These are phyloP conservation scores for Xylophagus ater DNA, from an alignment of 2,888 invertebrate genomes.

Conservation along the genomic window DNA sequence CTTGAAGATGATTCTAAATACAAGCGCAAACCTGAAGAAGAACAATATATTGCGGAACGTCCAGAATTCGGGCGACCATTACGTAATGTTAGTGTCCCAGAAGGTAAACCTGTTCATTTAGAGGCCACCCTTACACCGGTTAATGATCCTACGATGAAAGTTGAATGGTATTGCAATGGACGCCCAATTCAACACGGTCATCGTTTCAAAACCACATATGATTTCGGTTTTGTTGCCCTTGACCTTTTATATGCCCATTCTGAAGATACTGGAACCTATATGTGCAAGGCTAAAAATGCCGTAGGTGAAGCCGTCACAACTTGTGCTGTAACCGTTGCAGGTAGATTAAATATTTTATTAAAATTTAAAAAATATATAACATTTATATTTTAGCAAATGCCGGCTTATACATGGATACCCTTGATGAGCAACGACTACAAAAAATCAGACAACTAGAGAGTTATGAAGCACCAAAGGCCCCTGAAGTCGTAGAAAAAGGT, in stretches of 20 bases:
- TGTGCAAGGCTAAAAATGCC: slow-evolving; percentile 90
- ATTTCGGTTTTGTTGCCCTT: slow-evolving; percentile 94
- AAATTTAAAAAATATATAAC: slow-evolving; percentile 1
- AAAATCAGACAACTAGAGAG: slow-evolving; percentile 80
- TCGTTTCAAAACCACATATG: slow-evolving; percentile 90
- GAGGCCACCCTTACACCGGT: slow-evolving; percentile 94
- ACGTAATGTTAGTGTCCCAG: slow-evolving; percentile 73
- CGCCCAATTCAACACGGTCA: slow-evolving; percentile 86
- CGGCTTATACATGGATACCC: slow-evolving; percentile 74
- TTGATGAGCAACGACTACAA: slow-evolving; percentile 80
- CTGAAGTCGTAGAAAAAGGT: slow-evolving; percentile 63
- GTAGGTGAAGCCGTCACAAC: slow-evolving; percentile 93
- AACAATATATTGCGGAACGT: slow-evolving; percentile 66
- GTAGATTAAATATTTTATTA: slow-evolving; percentile 41
- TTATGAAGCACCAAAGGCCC: slow-evolving; percentile 63
- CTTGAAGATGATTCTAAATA: slow-evolving; percentile 77
- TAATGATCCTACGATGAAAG: slow-evolving; percentile 96
- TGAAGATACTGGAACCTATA: slow-evolving; percentile 94
- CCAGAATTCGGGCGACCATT: slow-evolving; percentile 83
- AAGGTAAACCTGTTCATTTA: slow-evolving; percentile 80
- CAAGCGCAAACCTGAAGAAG: slow-evolving; percentile 60
- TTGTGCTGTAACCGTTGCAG: slow-evolving; percentile 75
- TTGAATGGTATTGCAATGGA: slow-evolving; percentile 97
- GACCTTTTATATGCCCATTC: slow-evolving; percentile 94
- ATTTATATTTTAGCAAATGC: slow-evolving; percentile 59